A percentile compares a stretch with the other conserved stretches of the same genome.
Evolutionary conservation across 2,797 vertebrate genomes (phyloP).

Genomic region (Ctenosaura bakeri): DNA sequence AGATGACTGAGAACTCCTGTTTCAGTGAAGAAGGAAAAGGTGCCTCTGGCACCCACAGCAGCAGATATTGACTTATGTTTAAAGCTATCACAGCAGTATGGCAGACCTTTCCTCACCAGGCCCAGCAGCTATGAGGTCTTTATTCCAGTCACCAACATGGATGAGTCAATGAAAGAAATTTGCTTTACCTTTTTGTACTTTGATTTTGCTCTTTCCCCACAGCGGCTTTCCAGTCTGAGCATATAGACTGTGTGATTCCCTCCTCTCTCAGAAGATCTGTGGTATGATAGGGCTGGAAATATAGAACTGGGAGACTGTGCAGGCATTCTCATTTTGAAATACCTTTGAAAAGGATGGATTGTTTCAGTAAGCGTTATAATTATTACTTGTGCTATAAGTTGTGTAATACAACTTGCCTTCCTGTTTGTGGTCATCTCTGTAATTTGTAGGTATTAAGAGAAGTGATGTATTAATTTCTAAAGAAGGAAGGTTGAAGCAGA

Average conservation of each 20-base stretch:
- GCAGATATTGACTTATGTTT: conserved; percentile 37
- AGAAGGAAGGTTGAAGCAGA: not conserved
- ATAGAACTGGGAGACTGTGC: not conserved
- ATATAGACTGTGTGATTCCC: conserved; percentile 57
- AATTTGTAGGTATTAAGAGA: not conserved
- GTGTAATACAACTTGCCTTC: conserved; percentile 24
- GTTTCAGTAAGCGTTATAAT: conserved; percentile 23
- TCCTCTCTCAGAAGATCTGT: conserved; percentile 51
- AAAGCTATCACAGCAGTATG: conserved; percentile 32
- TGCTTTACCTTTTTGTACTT: conserved; percentile 49
- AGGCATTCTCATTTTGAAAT: conserved; percentile 45
- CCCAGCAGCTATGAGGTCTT: conserved; percentile 39
- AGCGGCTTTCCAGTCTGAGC: conserved; percentile 55
- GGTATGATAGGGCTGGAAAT: conserved; percentile 48
- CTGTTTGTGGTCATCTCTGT: conserved; percentile 4
- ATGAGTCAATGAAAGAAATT: conserved; percentile 51
- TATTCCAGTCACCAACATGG: conserved; percentile 43
- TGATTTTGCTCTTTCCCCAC: conserved; percentile 56
- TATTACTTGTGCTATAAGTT: conserved; percentile 40
- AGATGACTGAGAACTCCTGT: conserved; percentile 46
- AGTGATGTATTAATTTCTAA: not conserved
- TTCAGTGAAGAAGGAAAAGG: not conserved
- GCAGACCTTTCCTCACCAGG: conserved; percentile 4
- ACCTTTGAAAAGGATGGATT: not conserved
- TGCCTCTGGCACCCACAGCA: conserved; percentile 27